Evolutionary conservation across 1,140 invertebrate species (phyloP).

Genomic region (Pseudomyrmex gracilis): DNA sequence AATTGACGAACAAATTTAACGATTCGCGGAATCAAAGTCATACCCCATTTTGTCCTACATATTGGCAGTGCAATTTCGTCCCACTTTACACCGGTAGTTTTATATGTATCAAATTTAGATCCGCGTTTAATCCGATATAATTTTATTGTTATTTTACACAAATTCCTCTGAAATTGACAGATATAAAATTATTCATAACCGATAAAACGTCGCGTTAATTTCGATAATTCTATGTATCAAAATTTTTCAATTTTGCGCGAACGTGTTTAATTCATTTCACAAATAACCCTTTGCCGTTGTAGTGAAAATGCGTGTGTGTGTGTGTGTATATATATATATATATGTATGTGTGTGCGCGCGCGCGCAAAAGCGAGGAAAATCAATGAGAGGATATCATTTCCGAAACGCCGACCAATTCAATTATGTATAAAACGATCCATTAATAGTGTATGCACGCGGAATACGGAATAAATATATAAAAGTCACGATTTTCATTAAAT

Average conservation of each 20-base stretch:
- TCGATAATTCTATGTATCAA: too few relatives aligned
- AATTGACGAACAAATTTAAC: conserved; percentile 32
- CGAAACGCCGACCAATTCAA: conserved; percentile 2
- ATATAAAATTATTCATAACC: conserved; percentile 28
- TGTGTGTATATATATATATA: too few relatives aligned
- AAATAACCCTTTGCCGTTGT: too few relatives aligned
- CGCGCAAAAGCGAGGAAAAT: too few relatives aligned
- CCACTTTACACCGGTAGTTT: not conserved
- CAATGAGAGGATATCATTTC: too few relatives aligned
- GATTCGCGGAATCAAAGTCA: not conserved
- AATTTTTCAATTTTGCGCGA: too few relatives aligned
- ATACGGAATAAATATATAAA: not conserved
- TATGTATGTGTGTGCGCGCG: too few relatives aligned
- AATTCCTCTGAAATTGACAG: conserved; percentile 8
- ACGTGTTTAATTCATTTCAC: too few relatives aligned
- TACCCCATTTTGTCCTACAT: not conserved
- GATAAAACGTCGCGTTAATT: not conserved
- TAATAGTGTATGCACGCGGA: not conserved
- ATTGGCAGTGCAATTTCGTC: not conserved
- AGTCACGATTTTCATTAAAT: conserved; percentile 35
- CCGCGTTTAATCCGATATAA: conserved; percentile 3
- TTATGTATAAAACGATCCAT: not conserved
- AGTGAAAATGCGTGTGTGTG: too few relatives aligned
- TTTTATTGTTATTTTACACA: not conserved
- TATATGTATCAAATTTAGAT: not conserved